Conservation (phyloP, 2,888 invertebrate genomes). For the Epiblema foenella region DNA sequence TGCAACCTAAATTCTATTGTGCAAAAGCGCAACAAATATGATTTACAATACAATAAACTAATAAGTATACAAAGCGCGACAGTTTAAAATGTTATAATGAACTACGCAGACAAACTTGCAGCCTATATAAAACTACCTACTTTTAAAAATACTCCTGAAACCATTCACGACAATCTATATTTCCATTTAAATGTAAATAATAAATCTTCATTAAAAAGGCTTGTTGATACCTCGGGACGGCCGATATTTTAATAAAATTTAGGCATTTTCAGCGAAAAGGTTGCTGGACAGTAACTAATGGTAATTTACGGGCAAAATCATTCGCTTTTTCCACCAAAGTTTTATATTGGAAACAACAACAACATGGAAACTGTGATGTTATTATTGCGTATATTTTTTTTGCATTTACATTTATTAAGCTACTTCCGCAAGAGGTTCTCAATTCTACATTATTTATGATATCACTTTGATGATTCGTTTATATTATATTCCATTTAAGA, state of each 20-base stretch:
- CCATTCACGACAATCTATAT: background rate
- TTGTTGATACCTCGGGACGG: background rate
- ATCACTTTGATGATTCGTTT: too few species aligned
- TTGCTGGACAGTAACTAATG: constrained; percentile 6
- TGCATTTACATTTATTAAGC: too few species aligned
- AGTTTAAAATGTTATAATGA: too few species aligned
- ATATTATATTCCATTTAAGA: too few species aligned
- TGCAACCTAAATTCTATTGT: too few species aligned
- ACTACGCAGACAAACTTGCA: too few species aligned
- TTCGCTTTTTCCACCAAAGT: background rate
- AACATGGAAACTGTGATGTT: background rate
- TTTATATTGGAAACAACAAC: background rate
- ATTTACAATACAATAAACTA: too few species aligned
- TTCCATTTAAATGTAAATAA: background rate
- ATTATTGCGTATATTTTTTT: background rate
- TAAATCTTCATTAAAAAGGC: background rate
- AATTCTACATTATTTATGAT: too few species aligned
- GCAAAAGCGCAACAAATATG: too few species aligned
- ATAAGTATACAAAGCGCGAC: too few species aligned
- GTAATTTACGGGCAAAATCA: background rate
- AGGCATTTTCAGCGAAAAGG: background rate
- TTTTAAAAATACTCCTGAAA: background rate
- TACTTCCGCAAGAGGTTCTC: too few species aligned
- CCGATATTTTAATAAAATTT: background rate
- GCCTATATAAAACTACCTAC: too few species aligned